Evolutionary conservation across 2,113 vertebrate species (phyloP).

Genomic region (Ciconia maguari): DNA sequence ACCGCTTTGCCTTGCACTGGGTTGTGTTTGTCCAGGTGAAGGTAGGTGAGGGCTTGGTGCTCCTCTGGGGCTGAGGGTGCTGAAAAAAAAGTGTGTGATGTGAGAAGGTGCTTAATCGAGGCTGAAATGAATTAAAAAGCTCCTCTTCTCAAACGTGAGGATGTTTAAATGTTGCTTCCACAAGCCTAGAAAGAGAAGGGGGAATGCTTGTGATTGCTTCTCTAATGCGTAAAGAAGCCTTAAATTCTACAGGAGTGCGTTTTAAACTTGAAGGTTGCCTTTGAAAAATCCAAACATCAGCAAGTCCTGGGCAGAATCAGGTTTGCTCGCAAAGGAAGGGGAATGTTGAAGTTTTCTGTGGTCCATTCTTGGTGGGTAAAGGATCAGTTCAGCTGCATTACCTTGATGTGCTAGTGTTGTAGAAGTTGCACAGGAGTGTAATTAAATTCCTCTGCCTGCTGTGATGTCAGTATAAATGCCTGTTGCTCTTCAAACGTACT

Average conservation of each 20-base stretch:
- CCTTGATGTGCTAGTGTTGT: not conserved
- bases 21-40: not conserved
- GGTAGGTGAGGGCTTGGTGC: not conserved
- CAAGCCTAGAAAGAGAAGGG: not conserved
- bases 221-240: not conserved
- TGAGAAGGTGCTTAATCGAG: not conserved
- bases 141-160: not conserved
- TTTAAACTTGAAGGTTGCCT: not conserved
- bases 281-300: not conserved
- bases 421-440: not conserved
- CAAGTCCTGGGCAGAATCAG: not conserved
- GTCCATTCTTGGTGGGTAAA: fast-evolving
- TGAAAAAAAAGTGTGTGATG: too few species aligned
- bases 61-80: not conserved
- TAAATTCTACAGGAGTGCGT: too few species aligned
- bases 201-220: not conserved
- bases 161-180: not conserved
- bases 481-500: not conserved
- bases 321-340: not conserved
- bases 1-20: not conserved
- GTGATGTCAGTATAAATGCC: not conserved
- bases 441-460: not conserved
- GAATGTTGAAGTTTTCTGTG: not conserved
- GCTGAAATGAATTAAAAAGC: not conserved
- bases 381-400: not conserved